These are phyloP conservation scores for Scaeva pyrastri DNA, from an alignment of 2,888 invertebrate genomes.

Conservation along the genomic window DNA sequence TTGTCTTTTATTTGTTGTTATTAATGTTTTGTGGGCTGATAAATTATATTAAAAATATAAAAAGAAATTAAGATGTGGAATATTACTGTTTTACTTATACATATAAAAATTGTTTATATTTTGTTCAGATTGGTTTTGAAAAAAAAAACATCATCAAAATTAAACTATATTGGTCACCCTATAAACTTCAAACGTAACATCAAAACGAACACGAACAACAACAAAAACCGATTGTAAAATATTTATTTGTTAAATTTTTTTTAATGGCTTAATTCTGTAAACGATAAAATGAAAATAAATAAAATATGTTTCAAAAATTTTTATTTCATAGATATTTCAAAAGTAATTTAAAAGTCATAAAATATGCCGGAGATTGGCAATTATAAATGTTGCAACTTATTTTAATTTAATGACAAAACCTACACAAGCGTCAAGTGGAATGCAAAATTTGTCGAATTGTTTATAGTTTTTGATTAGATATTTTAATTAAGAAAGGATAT, in stretches of 20 bases:
- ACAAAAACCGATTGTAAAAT: not conserved
- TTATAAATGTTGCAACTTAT: constrained; percentile 42
- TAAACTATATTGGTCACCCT: not conserved
- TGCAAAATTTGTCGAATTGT: not conserved
- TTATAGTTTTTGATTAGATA: not conserved
- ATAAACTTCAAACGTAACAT: not conserved
- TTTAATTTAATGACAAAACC: constrained; percentile 18
- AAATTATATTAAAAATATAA: not conserved
- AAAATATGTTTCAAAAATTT: constrained; percentile 35
- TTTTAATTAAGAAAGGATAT: no score
- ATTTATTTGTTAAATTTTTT: constrained; percentile 4
- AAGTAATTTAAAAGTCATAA: constrained; percentile 45
- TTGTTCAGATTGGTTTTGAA: not conserved
- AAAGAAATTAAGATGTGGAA: not conserved
- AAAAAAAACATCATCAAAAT: not conserved
- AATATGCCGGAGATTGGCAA: constrained; percentile 38
- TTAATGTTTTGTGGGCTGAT: constrained; percentile 4
- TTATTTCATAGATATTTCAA: constrained; percentile 20
- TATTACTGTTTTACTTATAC: not conserved
- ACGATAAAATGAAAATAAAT: not conserved
- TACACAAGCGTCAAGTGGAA: not conserved
- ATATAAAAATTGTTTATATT: constrained; percentile 11
- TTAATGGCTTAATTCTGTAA: constrained; percentile 9
- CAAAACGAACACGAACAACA: not conserved
- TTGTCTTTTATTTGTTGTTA: constrained; percentile 31